Conservation (phyloP, 2,113 vertebrate species). For the Arizona elegans region DNA sequence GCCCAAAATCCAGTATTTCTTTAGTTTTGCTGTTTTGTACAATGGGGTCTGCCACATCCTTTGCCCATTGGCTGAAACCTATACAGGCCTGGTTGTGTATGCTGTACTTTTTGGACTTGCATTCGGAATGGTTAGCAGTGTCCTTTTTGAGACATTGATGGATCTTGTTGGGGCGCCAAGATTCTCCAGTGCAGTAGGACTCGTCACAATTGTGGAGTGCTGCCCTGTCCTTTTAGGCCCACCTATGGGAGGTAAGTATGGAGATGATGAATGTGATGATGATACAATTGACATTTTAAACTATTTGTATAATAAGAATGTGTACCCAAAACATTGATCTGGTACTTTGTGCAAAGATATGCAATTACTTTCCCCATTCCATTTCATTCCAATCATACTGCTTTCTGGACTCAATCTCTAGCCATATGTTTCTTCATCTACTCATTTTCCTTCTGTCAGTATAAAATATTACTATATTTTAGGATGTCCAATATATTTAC, state of each 20-base stretch:
- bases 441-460: not conserved
- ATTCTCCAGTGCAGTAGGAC: slow-evolving; percentile 95
- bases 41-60: slow-evolving; percentile 89
- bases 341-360: not conserved
- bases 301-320: not conserved
- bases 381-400: not conserved
- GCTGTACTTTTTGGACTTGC: slow-evolving; percentile 92
- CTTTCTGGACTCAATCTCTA: not conserved
- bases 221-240: slow-evolving; percentile 92
- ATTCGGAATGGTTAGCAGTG: slow-evolving; percentile 94
- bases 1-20: slow-evolving; percentile 95
- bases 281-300: not conserved
- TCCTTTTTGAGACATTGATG: slow-evolving; percentile 95
- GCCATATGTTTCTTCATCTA: not conserved
- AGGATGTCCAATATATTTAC: not conserved
- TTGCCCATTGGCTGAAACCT: slow-evolving; percentile 82
- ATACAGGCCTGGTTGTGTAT: slow-evolving; percentile 86
- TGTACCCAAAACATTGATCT: not conserved
- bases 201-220: slow-evolving; percentile 92
- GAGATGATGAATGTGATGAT: not conserved
- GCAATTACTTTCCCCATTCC: not conserved
- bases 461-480: not conserved
- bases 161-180: slow-evolving; percentile 88
- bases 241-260: slow-evolving; percentile 86
- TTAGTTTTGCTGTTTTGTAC: slow-evolving; percentile 89